Conservation (phyloP, 2,888 invertebrate species). For the Dinocampus coccinellae region DNA sequence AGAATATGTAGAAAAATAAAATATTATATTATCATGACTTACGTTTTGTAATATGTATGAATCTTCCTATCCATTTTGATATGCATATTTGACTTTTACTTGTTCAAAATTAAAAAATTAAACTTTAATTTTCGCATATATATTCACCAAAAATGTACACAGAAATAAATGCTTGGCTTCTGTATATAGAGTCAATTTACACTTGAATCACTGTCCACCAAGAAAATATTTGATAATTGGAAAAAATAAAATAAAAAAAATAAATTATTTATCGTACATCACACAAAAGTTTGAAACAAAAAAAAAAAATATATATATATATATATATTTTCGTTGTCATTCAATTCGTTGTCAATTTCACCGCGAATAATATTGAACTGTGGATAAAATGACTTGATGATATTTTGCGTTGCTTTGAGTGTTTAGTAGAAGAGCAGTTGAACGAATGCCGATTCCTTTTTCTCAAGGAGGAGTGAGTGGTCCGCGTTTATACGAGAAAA, state of each 20-base stretch:
- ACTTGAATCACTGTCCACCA: background rate
- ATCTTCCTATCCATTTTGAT: constrained; percentile 20
- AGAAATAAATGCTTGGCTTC: background rate
- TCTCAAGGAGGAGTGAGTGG: constrained; percentile 23
- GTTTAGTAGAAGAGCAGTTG: constrained; percentile 43
- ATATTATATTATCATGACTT: background rate
- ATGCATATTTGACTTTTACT: too few relatives aligned
- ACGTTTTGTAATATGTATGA: background rate
- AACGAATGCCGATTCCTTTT: constrained; percentile 22
- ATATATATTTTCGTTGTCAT: too few relatives aligned
- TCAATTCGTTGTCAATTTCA: background rate
- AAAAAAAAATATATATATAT: too few relatives aligned
- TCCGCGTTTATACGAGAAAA: constrained; percentile 14
- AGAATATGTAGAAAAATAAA: background rate
- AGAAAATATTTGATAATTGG: background rate
- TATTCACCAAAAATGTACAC: background rate
- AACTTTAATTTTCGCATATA: background rate
- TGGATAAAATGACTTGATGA: background rate
- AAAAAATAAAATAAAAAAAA: background rate
- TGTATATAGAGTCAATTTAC: background rate
- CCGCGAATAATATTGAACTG: background rate
- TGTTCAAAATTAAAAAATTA: background rate
- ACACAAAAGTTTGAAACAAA: constrained; percentile 1
- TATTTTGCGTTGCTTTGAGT: constrained; percentile 16
- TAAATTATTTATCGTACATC: background rate